These are phyloP conservation scores for Epicampocera succincta DNA, from an alignment of 2,888 invertebrate genomes.

Conservation along the genomic window DNA sequence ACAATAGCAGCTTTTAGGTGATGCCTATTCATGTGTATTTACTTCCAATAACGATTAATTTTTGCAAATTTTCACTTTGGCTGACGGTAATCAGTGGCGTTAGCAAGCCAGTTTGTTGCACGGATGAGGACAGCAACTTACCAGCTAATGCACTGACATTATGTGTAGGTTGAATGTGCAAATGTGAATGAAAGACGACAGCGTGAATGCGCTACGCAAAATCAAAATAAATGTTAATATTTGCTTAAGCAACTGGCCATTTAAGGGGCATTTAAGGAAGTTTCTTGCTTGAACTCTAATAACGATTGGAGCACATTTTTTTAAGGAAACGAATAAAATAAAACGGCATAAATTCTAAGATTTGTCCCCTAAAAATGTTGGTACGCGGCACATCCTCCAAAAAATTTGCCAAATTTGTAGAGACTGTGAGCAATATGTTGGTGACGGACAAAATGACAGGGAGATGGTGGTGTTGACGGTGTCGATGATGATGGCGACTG, in stretches of 20 bases:
- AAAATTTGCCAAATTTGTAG: slow-evolving; percentile 1
- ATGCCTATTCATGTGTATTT: too few relatives aligned
- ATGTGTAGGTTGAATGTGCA: background rate
- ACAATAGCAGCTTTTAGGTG: slow-evolving; percentile 14
- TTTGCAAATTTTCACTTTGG: slow-evolving; percentile 78
- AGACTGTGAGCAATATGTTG: slow-evolving; percentile 34
- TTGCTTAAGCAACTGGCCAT: too few relatives aligned
- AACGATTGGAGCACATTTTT: too few relatives aligned
- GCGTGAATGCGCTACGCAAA: background rate
- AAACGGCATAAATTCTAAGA: too few relatives aligned
- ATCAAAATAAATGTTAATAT: too few relatives aligned
- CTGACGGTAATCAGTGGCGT: slow-evolving; percentile 61
- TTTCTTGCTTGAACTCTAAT: too few relatives aligned
- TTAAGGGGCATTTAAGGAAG: too few relatives aligned
- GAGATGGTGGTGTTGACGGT: slow-evolving; percentile 24
- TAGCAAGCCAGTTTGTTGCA: slow-evolving; percentile 35
- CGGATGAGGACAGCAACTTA: slow-evolving; percentile 23
- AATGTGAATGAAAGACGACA: too few relatives aligned
- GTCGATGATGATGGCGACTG: slow-evolving; percentile 40
- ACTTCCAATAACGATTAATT: slow-evolving; percentile 73
- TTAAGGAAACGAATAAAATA: too few relatives aligned
- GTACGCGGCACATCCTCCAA: slow-evolving; percentile 24
- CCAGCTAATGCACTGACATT: slow-evolving; percentile 22
- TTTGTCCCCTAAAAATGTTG: too few relatives aligned
- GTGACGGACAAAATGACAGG: slow-evolving; percentile 60